These are phyloP conservation scores for Tichodroma muraria DNA, from an alignment of 2,113 vertebrate species.

Conservation along the genomic window DNA sequence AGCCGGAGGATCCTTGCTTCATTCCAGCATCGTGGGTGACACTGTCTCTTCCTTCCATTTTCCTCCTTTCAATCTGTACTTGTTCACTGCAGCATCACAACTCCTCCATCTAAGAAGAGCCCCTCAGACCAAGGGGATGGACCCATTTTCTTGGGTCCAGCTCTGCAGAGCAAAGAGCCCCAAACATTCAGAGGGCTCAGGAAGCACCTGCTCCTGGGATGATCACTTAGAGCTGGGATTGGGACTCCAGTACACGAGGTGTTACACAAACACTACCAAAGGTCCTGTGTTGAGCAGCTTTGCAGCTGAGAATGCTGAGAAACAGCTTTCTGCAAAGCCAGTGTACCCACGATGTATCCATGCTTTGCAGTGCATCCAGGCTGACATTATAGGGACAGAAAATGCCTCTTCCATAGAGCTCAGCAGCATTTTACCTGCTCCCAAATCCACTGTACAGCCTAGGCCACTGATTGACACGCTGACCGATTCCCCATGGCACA, in stretches of 20 bases:
- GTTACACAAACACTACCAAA: not conserved
- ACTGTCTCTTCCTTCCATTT: not conserved
- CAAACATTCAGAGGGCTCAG: not conserved
- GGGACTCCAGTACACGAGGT: not conserved
- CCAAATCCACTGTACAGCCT: not conserved
- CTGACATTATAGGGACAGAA: not conserved
- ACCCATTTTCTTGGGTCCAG: not conserved
- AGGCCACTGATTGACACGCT: rapidly evolving
- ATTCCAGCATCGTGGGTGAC: not conserved
- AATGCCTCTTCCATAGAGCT: not conserved
- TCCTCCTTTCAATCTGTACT: not conserved
- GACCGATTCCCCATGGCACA: rapidly evolving
- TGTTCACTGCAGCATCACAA: not conserved
- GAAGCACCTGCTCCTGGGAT: not conserved
- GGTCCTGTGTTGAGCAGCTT: not conserved
- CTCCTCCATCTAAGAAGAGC: not conserved
- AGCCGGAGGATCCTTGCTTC: not conserved
- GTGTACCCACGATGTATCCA: rapidly evolving
- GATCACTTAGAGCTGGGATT: not conserved
- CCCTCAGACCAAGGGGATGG: not conserved
- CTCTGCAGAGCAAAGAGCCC: not conserved
- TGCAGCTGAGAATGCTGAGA: not conserved
- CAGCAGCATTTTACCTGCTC: not conserved
- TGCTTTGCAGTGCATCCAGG: not conserved
- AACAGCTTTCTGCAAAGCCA: not conserved